These are phyloP conservation scores for Henicopernis longicauda DNA, from an alignment of 2,113 vertebrate species.

Conservation along the genomic window DNA sequence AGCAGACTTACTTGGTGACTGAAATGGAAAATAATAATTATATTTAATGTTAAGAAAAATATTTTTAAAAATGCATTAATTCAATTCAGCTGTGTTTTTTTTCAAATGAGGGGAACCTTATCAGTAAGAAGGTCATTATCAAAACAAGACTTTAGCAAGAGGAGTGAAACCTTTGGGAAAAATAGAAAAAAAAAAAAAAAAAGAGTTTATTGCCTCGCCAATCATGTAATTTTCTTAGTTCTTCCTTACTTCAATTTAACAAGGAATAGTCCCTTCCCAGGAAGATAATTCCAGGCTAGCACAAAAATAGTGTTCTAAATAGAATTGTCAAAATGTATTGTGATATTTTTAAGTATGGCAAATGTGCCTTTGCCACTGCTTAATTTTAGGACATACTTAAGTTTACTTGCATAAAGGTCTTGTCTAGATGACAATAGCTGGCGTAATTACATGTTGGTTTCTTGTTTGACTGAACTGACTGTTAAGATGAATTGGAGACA, in stretches of 20 bases:
- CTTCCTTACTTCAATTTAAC: neutral
- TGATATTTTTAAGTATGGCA: neutral
- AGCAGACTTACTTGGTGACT: neutral
- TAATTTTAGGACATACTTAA: neutral
- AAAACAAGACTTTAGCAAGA: neutral
- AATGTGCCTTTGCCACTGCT: neutral
- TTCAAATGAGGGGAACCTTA: neutral
- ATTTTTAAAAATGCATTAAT: neutral
- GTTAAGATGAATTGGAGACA: neutral
- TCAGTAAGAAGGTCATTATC: neutral
- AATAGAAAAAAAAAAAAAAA: neutral
- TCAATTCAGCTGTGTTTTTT: neutral
- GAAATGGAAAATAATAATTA: neutral
- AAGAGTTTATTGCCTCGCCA: neutral
- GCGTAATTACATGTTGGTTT: neutral
- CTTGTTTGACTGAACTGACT: neutral
- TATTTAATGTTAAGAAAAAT: neutral
- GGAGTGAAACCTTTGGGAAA: fast-evolving
- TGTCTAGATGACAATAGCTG: neutral
- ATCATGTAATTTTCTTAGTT: neutral
- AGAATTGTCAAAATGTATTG: neutral
- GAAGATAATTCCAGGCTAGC: neutral
- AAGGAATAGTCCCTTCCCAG: neutral
- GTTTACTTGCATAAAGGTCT: neutral
- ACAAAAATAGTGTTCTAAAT: neutral